Evolutionary conservation across 2,113 vertebrate genomes (phyloP), one percentile per base, ranked within the genome.

Genomic region (Podarcis muralis): DNA sequence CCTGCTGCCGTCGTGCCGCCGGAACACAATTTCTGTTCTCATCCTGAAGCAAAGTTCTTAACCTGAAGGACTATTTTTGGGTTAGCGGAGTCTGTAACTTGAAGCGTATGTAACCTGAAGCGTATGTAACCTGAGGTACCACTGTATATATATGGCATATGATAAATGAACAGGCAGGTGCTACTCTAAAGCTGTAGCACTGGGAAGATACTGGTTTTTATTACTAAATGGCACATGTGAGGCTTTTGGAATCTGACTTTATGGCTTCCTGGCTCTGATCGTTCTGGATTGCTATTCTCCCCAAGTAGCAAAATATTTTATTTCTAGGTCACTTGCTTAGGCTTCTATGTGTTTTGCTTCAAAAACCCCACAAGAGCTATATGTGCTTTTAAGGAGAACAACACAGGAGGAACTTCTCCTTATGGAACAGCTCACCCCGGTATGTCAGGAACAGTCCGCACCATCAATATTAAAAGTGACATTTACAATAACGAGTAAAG

Each of bases 391-490:
- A 90, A 88, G 84, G 43, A 77, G 89, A 66, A 84, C 87, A 86
- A 82, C 84, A 88, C 74, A 80, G 90, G 75, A 91, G 86, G 83
- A 89, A 27, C 43, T 92, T 92, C 76, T 89, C 89, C 37, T 88
- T 91, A 86, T 59, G 89, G 89, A 86, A 92, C 81, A 92, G 90
- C 91, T 92, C 92, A 91, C 88, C 72, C 71, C 68, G 87, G 75
- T 87, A 77, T 89, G 95, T 93, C 86, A 85, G 82, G 86, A 90
- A 86, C 90, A 90, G 89, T 91, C 93, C 79, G 92, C 89, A 91
- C 90, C 87, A 93, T 94, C 92, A 94, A 90, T 93, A 95, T 91
- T 90, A 92, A 83, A 94, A 83, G 86, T 92, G 93, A 94, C 95
- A 92, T 94, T 94, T 95, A 94, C 91, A 92, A 94, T 92, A 86